phyloP scores from a whole-genome alignment of 1,140 invertebrate genomes.

The Anoplolepis gracilipes region DNA sequence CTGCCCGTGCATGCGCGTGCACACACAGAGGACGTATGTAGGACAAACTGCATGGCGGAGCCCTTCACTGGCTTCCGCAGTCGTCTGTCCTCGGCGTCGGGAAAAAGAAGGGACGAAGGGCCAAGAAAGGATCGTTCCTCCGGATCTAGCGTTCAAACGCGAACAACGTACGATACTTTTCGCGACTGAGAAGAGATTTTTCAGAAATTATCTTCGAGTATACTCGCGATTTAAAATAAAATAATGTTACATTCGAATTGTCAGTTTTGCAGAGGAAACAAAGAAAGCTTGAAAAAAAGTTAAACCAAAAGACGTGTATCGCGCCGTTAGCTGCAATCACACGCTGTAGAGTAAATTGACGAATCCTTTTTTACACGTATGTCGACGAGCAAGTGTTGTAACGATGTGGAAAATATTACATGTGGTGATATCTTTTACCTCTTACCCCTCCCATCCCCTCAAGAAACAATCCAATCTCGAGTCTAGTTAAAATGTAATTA shows the following conservation, averaged over 20 bases:
- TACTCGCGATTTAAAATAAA: conserved; percentile 8
- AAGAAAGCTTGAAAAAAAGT: not conserved
- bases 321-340: not conserved
- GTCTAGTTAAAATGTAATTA: not conserved
- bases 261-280: not conserved
- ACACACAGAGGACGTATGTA: conserved; percentile 11
- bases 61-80: conserved; percentile 41
- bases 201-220: not conserved
- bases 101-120: conserved; percentile 28
- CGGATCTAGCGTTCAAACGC: not conserved
- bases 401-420: not conserved
- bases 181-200: not conserved
- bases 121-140: conserved; percentile 20
- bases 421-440: conserved; percentile 1
- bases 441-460: no score
- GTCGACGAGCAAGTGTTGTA: not conserved
- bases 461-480: conserved; percentile 9
- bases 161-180: not conserved
- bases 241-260: not conserved
- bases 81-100: conserved; percentile 59
- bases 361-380: not conserved
- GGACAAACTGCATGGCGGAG: conserved; percentile 43
- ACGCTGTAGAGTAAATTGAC: not conserved
- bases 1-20: conserved; percentile 23
- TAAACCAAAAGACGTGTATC: not conserved